These are phyloP conservation scores for Spodoptera litura DNA, from an alignment of 1,140 invertebrate species.

Conservation along the genomic window DNA sequence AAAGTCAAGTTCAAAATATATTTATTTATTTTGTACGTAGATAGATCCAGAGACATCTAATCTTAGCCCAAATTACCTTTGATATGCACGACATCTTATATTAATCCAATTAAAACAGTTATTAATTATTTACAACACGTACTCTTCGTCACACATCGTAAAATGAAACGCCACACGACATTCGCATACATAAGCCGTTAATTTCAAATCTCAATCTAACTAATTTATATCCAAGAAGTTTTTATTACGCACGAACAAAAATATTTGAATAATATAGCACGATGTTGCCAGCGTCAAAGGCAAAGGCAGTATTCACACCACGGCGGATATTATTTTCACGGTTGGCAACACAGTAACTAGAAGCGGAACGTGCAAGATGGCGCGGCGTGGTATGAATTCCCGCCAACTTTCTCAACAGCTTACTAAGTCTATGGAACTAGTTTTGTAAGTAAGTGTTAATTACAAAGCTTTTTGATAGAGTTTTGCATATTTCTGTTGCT, in stretches of 20 bases:
- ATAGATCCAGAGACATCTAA: no score
- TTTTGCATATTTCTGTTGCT: slow-evolving; percentile 28
- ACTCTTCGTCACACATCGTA: no score
- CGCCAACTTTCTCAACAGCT: slow-evolving; percentile 48
- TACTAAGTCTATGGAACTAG: slow-evolving; percentile 4
- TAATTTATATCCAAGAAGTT: slow-evolving; percentile 30
- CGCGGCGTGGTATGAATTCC: slow-evolving; percentile 39
- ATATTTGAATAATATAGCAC: slow-evolving; percentile 48
- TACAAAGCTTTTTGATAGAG: slow-evolving; percentile 24
- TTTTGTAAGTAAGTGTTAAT: slow-evolving; percentile 37
- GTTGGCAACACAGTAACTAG: slow-evolving; percentile 61
- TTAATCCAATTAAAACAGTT: no score
- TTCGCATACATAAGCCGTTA: no score
- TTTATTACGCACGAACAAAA: slow-evolving; percentile 43
- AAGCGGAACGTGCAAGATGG: slow-evolving; percentile 61
- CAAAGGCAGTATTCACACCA: slow-evolving; percentile 57
- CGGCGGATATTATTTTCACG: slow-evolving; percentile 69
- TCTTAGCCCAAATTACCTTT: no score
- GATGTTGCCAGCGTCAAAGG: slow-evolving; percentile 61
- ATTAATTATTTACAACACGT: no score
- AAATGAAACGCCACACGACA: no score
- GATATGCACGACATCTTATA: no score
- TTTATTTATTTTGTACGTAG: no score
- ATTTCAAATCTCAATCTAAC: neutral
- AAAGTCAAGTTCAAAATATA: no score